phyloP scores from a whole-genome alignment of 2,113 vertebrate genomes.

The Andinoacara biseriatus region DNA sequence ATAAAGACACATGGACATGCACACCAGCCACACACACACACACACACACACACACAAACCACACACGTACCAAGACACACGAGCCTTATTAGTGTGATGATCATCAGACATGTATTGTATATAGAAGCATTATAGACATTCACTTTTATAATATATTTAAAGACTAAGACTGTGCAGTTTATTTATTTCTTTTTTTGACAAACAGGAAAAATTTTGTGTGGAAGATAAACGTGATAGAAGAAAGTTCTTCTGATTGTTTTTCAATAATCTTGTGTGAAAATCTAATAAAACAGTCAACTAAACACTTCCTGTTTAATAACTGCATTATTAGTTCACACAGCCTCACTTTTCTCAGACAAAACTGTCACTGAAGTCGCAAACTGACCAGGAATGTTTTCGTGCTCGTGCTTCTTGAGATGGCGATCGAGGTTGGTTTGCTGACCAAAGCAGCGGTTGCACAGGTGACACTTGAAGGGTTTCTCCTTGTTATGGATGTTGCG shows the following conservation, averaged over 20 bases:
- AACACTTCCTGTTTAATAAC: slow-evolving; percentile 19
- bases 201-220: not conserved
- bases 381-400: slow-evolving; percentile 94
- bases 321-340: slow-evolving; percentile 2
- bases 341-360: not conserved
- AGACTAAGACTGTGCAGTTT: not conserved
- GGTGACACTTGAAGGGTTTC: slow-evolving; percentile 98
- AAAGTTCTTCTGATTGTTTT: not conserved
- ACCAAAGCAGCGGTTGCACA: slow-evolving; percentile 98
- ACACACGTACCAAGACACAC: slow-evolving; percentile 29
- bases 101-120: slow-evolving; percentile 19
- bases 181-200: not conserved
- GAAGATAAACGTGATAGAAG: not conserved
- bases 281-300: not conserved
- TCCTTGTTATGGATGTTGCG: slow-evolving; percentile 99
- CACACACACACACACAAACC: slow-evolving; percentile 23
- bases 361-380: slow-evolving; percentile 8
- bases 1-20: slow-evolving; percentile 35
- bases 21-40: slow-evolving; percentile 25
- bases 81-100: slow-evolving; percentile 38
- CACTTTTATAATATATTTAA: not conserved
- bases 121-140: not conserved
- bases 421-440: slow-evolving; percentile 99
- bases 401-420: slow-evolving; percentile 98
- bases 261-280: not conserved